Evolutionary conservation across 2,113 vertebrate species (phyloP), one percentile per base, ranked within the genome.

Genomic region (Anoura caudifer): DNA sequence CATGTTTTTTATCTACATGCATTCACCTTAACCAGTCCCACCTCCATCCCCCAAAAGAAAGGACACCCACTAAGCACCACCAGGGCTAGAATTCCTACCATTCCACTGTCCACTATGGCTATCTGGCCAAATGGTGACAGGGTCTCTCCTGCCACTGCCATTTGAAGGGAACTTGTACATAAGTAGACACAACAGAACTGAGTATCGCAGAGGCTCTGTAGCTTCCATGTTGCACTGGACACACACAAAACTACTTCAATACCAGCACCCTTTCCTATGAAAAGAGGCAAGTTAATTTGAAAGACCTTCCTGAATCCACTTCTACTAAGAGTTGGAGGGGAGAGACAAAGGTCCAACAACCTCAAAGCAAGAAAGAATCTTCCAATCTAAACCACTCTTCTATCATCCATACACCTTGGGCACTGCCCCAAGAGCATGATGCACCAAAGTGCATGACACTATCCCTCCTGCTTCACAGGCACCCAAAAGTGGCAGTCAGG

Each of bases 301-400:
- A 84, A 17, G 56, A 26, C 83, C 52, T 94, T 92, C 77, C 67
- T 75, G 59, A 91, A 86, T 16, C 70, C 33, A 20, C 52, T 17
- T 86, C 75, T 87, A 36, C 69, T 75, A 73, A 69, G 41, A 87
- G 70, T 2, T 93, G 47, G 81, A 92, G 70, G 47, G 10, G 26
- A 95, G 79, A 90, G 16, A 90, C 84, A 85, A 96, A 97, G 93
- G n/a, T 73, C 75, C 70, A 3, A 52, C 83, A 96, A 84, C 33
- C 69, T 59, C 41, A 70, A 96, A 95, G 73, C 61, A 82, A 52
- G 50, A 75, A 50, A 81, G 43, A 83, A 33, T 28, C 61, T 38
- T 95, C 41, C 41, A 19, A 73, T 72, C 81, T 76, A 90, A 85
- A 90, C 47, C 75, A 67, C 65, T 90, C 80, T 87, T 36, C 36